These are phyloP conservation scores for Ormyrus nitidulus DNA, from an alignment of 2,888 invertebrate species.

Conservation along the genomic window DNA sequence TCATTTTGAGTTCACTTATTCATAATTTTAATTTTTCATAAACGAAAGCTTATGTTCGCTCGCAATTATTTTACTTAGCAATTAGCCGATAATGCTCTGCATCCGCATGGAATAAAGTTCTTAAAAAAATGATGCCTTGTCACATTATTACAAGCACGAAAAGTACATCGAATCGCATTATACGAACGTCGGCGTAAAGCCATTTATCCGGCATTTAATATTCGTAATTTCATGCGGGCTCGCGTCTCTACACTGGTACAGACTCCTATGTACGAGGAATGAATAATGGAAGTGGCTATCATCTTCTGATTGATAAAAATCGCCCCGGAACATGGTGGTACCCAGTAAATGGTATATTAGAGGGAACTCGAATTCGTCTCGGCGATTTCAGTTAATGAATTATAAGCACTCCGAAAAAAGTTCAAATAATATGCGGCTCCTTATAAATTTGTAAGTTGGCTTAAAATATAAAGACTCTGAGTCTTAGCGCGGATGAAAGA, in stretches of 20 bases:
- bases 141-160: too few species aligned
- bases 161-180: too few species aligned
- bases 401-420: too few species aligned
- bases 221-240: slow-evolving; percentile 32
- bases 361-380: neutral
- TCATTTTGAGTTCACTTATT: too few species aligned
- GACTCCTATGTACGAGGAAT: neutral
- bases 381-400: neutral
- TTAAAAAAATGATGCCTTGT: too few species aligned
- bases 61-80: too few species aligned
- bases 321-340: slow-evolving; percentile 8
- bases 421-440: neutral
- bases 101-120: too few species aligned
- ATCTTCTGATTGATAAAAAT: slow-evolving; percentile 18
- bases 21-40: too few species aligned
- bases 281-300: slow-evolving; percentile 39
- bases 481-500: too few species aligned
- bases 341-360: neutral
- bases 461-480: too few species aligned
- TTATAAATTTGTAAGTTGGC: neutral
- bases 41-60: too few species aligned
- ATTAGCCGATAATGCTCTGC: too few species aligned
- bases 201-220: slow-evolving; percentile 18
- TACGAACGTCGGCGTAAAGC: neutral
- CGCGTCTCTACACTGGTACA: neutral